phyloP scores from a whole-genome alignment of 2,888 invertebrate species.

The Fragum fragum region DNA sequence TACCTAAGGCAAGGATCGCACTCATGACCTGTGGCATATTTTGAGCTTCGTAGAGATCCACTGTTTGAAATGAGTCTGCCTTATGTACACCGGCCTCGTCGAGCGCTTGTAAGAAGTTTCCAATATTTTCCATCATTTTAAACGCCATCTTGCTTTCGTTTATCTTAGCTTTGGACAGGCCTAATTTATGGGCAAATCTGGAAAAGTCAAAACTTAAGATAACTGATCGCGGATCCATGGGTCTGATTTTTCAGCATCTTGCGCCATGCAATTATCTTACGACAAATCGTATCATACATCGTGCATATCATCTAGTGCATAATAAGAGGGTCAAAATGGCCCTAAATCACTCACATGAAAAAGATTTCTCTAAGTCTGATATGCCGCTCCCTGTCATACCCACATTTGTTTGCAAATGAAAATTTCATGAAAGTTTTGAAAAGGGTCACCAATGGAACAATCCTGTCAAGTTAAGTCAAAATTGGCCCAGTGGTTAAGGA shows the following conservation, averaged over 20 bases:
- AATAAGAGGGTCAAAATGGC: no score
- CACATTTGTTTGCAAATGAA: no score
- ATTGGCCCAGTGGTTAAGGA: no score
- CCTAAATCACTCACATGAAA: no score
- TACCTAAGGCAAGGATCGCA: constrained; percentile 96
- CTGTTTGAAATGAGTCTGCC: constrained; percentile 98
- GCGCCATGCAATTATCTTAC: neutral
- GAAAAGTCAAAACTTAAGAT: neutral
- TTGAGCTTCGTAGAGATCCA: constrained; percentile 98
- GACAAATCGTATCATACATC: neutral
- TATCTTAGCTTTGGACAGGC: neutral
- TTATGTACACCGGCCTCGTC: constrained; percentile 94
- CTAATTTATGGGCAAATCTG: neutral
- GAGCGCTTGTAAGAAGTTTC: constrained; percentile 95
- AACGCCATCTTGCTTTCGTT: constrained; percentile 88
- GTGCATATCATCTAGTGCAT: neutral
- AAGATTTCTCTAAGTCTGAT: no score
- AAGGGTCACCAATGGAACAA: no score
- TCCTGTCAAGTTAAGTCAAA: no score
- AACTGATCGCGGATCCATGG: neutral
- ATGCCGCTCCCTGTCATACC: no score
- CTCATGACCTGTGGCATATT: constrained; percentile 98
- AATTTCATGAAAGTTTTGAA: no score
- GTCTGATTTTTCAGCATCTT: neutral
- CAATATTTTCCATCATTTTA: constrained; percentile 96